Conservation (phyloP, 2,113 vertebrate species). For the Poeciliopsis prolifica region DNA sequence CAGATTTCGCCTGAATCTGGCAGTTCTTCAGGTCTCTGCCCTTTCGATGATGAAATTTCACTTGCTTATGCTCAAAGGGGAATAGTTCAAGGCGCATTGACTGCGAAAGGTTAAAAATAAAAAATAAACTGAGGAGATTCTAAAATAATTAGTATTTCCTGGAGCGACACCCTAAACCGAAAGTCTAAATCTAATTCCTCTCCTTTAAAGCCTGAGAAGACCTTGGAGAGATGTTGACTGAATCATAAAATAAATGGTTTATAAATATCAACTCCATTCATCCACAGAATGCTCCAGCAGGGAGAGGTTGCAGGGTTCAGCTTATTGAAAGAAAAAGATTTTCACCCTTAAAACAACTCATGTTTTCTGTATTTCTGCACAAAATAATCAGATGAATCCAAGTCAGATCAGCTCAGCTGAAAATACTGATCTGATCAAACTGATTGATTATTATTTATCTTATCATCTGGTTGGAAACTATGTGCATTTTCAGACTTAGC, state of each 20-base stretch:
- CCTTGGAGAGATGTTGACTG: not conserved
- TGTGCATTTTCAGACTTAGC: too few species aligned
- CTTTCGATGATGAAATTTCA: not conserved
- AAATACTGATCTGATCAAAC: not conserved
- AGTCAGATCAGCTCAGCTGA: not conserved
- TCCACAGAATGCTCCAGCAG: not conserved
- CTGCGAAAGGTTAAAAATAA: not conserved
- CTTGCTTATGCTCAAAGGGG: not conserved
- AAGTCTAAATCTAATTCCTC: constrained; percentile 1
- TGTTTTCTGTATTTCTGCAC: too few species aligned
- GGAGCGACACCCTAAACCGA: not conserved
- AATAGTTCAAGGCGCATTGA: not conserved
- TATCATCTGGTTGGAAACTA: too few species aligned
- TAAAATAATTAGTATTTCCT: not conserved
- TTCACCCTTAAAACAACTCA: not conserved
- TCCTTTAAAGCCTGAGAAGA: not conserved
- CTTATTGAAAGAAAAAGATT: not conserved
- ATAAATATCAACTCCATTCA: not conserved
- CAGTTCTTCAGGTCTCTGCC: not conserved
- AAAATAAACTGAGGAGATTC: not conserved
- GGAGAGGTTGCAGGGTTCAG: not conserved
- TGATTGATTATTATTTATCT: too few species aligned
- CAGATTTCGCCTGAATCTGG: not conserved
- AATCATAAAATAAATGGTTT: not conserved
- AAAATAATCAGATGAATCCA: not conserved